A percentile compares a stretch with the other conserved stretches of the same genome.
Conservation (phyloP, 2,797 vertebrate species). For the Cossypha niveicapilla region DNA sequence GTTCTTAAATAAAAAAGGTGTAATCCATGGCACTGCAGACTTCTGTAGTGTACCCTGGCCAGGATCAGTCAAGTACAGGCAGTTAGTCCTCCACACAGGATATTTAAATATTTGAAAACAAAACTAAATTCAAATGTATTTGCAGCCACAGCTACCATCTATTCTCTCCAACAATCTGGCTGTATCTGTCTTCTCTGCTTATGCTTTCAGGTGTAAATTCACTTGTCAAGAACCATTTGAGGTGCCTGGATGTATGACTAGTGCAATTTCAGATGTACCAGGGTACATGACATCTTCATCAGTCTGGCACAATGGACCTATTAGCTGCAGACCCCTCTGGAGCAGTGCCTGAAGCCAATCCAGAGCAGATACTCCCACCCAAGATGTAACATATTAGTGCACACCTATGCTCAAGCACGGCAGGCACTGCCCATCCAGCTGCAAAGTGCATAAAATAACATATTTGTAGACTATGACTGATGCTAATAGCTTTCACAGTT, state of each 20-base stretch:
- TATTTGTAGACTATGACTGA: background rate
- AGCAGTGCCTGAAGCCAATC: background rate
- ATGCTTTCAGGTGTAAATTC: background rate
- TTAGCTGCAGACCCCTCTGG: background rate
- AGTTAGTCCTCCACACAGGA: background rate
- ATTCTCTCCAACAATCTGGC: background rate
- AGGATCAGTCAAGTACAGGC: background rate
- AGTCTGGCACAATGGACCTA: background rate
- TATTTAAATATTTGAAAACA: background rate
- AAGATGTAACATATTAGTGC: background rate
- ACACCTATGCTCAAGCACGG: background rate
- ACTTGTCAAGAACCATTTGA: background rate
- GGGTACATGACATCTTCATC: background rate
- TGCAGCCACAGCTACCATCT: background rate
- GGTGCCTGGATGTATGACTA: background rate
- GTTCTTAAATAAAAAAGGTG: background rate
- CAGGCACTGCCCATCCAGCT: background rate
- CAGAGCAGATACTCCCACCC: background rate
- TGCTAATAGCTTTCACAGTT: background rate
- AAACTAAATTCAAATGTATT: background rate
- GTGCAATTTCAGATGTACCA: background rate
- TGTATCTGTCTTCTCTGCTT: background rate
- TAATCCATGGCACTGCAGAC: background rate
- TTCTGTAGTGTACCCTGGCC: background rate
- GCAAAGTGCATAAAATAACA: background rate